phyloP scores from a whole-genome alignment of 1,140 invertebrate species.

The silkworm (Bombyx mori) region DNA sequence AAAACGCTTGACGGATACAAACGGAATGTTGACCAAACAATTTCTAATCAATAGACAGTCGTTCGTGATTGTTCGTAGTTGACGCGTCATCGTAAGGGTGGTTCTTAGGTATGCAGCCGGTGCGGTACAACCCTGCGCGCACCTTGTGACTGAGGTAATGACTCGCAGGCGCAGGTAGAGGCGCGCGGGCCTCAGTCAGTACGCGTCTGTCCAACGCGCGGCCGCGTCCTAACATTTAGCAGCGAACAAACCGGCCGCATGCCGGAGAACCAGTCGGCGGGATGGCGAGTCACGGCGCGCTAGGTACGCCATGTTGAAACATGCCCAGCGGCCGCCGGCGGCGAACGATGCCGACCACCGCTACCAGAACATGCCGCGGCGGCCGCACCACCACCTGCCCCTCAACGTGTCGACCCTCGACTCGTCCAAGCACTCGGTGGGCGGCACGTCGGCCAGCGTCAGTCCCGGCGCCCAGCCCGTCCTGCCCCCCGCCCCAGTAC shows the following conservation, averaged over 20 bases:
- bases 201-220: constrained; percentile 40
- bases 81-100: too few species aligned
- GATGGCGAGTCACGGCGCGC: constrained; percentile 51
- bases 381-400: constrained; percentile 71
- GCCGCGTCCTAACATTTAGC: constrained; percentile 21
- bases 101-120: neutral
- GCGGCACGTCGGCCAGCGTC: constrained; percentile 72
- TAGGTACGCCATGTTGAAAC: constrained; percentile 67
- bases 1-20: too few species aligned
- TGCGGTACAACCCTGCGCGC: constrained; percentile 21
- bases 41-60: too few species aligned
- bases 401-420: constrained; percentile 80
- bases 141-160: constrained; percentile 51
- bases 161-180: constrained; percentile 38
- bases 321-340: constrained; percentile 64
- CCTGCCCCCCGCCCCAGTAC: constrained; percentile 26
- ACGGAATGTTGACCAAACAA: too few species aligned
- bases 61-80: too few species aligned
- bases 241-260: constrained; percentile 34
- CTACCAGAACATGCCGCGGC: constrained; percentile 68
- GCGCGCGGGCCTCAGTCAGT: constrained; percentile 31
- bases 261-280: constrained; percentile 52
- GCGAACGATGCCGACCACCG: constrained; percentile 64
- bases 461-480: constrained; percentile 59
- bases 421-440: constrained; percentile 81